Percentiles rank a stretch among this genome's conserved stretches.
phyloP scores from a whole-genome alignment of 2,113 vertebrate species.

The Pao palembangensis region DNA sequence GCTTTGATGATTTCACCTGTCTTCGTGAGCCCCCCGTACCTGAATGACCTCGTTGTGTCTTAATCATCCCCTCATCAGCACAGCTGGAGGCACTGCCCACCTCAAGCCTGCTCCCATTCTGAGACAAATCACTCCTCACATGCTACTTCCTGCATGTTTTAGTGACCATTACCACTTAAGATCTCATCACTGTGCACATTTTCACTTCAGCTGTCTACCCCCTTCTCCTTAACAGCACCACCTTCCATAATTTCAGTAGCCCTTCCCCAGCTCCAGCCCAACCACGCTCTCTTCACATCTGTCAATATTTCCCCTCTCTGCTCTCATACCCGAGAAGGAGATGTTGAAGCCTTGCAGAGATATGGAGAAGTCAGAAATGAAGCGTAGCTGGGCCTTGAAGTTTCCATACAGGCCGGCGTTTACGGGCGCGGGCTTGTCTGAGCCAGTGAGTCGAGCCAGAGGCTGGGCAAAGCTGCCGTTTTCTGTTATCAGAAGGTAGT shows the following conservation, averaged over 20 bases:
- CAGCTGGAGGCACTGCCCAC: slow-evolving; percentile 42
- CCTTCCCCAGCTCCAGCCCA: slow-evolving; percentile 7
- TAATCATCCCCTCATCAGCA: slow-evolving; percentile 53
- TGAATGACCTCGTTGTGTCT: slow-evolving; percentile 52
- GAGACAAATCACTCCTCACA: slow-evolving; percentile 44
- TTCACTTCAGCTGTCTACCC: slow-evolving; percentile 8
- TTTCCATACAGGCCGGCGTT: slow-evolving; percentile 77
- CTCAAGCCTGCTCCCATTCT: slow-evolving; percentile 39
- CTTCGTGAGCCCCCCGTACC: slow-evolving; percentile 40
- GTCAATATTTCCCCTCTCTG: background rate
- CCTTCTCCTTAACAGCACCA: slow-evolving; percentile 8
- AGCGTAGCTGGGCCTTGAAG: slow-evolving; percentile 78
- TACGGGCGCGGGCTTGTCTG: slow-evolving; percentile 65
- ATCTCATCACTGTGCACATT: slow-evolving; percentile 41
- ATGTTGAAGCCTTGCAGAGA: slow-evolving; percentile 80
- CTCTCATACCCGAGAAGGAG: slow-evolving; percentile 70
- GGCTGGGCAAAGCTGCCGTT: slow-evolving; percentile 76
- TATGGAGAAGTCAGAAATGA: slow-evolving; percentile 81
- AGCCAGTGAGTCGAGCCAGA: slow-evolving; percentile 75
- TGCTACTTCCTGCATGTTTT: slow-evolving; percentile 40
- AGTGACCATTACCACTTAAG: slow-evolving; percentile 42
- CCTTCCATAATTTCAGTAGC: slow-evolving; percentile 6
- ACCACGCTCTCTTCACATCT: background rate
- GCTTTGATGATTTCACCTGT: slow-evolving; percentile 62
- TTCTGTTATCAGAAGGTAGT: slow-evolving; percentile 79